phyloP scores from a whole-genome alignment of 2,797 vertebrate species.

The Anolis apletophallus region DNA sequence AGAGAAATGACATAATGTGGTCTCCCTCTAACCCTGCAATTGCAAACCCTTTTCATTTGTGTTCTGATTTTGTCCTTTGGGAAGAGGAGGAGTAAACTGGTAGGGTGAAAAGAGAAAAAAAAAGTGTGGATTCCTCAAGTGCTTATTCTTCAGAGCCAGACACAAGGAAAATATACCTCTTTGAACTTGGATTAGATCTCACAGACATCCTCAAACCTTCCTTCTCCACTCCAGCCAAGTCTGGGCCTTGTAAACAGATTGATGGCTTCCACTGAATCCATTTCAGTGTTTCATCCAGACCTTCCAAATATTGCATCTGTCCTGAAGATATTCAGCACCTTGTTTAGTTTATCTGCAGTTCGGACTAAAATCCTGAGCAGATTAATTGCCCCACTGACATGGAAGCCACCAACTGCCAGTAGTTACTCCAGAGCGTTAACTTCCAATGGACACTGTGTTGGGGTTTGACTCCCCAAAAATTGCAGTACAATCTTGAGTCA shows the following conservation, averaged over 20 bases:
- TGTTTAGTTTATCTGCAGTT: no score
- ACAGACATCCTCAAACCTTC: no score
- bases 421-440: background rate
- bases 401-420: no score
- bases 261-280: no score
- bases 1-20: constrained; percentile 27
- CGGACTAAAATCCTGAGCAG: no score
- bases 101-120: constrained; percentile 1
- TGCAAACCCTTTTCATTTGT: constrained; percentile 8
- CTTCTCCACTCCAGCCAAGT: no score
- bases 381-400: no score
- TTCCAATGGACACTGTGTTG: background rate
- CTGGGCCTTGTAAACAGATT: no score
- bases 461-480: background rate
- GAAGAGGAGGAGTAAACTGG: background rate
- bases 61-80: background rate
- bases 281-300: no score
- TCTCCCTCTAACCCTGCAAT: constrained; percentile 16
- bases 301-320: no score
- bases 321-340: no score
- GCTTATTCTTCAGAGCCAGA: background rate
- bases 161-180: background rate
- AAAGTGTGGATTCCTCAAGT: background rate
- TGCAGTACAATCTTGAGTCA: background rate
- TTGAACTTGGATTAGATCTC: no score